phyloP scores from a whole-genome alignment of 1,140 invertebrate species.

The Drosophila quadrilineata region DNA sequence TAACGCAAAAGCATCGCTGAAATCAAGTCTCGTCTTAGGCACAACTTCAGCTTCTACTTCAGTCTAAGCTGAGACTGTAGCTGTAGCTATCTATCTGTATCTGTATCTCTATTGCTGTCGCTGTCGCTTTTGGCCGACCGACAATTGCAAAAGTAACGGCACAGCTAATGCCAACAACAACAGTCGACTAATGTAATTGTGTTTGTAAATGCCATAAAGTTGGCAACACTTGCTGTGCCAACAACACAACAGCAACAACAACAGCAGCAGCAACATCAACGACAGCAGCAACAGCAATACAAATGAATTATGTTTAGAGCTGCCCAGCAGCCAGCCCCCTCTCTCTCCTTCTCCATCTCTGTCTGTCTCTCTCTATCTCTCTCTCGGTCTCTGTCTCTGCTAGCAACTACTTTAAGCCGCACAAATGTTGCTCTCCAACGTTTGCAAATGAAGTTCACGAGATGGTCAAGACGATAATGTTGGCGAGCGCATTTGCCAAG shows the following conservation, averaged over 20 bases:
- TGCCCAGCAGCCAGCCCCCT: constrained; percentile 14
- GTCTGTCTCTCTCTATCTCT: too few species aligned
- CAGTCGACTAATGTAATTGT: constrained; percentile 69
- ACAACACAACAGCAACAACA: constrained; percentile 19
- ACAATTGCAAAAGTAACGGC: constrained; percentile 49
- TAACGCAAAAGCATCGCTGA: constrained; percentile 56
- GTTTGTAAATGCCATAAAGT: constrained; percentile 80
- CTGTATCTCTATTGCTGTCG: too few species aligned
- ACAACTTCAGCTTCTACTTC: constrained; percentile 12
- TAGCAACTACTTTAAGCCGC: constrained; percentile 9
- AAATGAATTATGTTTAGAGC: constrained; percentile 67
- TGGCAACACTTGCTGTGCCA: constrained; percentile 77
- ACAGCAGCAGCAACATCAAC: constrained; percentile 19
- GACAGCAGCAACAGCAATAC: constrained; percentile 33
- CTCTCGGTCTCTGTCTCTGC: not conserved
- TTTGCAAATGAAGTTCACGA: constrained; percentile 79
- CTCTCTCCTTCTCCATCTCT: not conserved
- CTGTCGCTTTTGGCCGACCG: not conserved
- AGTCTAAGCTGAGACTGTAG: too few species aligned
- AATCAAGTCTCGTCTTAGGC: constrained; percentile 9
- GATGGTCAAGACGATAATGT: constrained; percentile 79
- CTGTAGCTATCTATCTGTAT: too few species aligned
- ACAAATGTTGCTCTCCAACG: constrained; percentile 43
- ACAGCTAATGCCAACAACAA: constrained; percentile 29
- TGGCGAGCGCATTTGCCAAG: constrained; percentile 75